Evolutionary conservation across 2,113 vertebrate species (phyloP).

Genomic region (Pseudorectes ferrugineus): DNA sequence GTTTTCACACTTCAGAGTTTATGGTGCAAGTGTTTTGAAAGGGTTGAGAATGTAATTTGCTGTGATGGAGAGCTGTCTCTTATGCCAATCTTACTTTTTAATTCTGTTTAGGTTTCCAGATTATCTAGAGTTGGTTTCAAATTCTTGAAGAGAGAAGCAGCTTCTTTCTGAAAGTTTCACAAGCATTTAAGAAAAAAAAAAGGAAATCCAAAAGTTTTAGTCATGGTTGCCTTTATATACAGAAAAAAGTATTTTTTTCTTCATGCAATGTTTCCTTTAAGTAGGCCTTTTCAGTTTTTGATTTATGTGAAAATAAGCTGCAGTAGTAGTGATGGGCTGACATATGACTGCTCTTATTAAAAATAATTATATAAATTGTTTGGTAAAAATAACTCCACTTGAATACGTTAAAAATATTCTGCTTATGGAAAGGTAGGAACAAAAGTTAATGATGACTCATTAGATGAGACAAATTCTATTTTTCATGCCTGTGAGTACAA

Average conservation of each 20-base stretch:
- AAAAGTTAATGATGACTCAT: conserved; percentile 3
- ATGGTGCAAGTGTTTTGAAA: not conserved
- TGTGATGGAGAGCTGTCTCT: not conserved
- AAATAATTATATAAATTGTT: not conserved
- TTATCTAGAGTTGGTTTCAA: not conserved
- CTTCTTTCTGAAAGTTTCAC: not conserved
- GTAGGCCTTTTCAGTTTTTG: not conserved
- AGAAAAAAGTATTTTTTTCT: not conserved
- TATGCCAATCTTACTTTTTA: not conserved
- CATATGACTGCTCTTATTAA: not conserved
- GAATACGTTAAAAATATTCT: not conserved
- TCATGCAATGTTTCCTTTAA: not conserved
- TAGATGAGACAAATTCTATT: conserved; percentile 4
- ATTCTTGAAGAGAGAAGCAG: not conserved
- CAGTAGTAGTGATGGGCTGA: not conserved
- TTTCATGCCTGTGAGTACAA: not conserved
- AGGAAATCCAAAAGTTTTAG: not conserved
- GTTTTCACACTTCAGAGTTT: not conserved
- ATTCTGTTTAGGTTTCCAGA: not conserved
- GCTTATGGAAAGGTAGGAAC: not conserved
- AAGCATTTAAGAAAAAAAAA: not conserved
- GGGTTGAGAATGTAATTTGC: not conserved
- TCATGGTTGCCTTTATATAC: not conserved
- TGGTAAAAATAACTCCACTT: conserved; percentile 6
- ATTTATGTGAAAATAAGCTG: not conserved